phyloP scores from a whole-genome alignment of 2,797 vertebrate genomes.

The Sebastes paucispinis region DNA sequence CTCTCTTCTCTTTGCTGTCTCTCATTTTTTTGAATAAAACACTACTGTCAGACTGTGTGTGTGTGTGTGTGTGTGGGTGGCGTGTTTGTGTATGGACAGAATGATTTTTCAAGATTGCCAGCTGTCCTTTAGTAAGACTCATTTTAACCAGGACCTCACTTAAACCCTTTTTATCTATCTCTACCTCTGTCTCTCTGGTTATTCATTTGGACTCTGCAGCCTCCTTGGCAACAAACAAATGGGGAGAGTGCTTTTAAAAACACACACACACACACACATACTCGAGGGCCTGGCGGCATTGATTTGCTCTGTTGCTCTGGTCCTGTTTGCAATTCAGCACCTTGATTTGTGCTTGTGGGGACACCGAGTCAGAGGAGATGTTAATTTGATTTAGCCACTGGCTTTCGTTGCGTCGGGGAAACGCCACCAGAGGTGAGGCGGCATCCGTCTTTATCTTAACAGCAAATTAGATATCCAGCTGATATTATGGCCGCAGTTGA shows the following conservation, averaged over 20 bases:
- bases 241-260: background rate
- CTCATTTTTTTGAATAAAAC: background rate
- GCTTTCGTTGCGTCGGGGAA: constrained; percentile 36
- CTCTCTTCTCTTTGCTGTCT: background rate
- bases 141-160: constrained; percentile 10
- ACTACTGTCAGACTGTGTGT: background rate
- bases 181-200: background rate
- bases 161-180: constrained; percentile 21
- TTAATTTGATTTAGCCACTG: constrained; percentile 59
- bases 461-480: constrained; percentile 49
- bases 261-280: background rate
- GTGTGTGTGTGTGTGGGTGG: too few species aligned
- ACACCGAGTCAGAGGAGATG: constrained; percentile 55
- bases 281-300: constrained; percentile 16
- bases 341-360: constrained; percentile 59
- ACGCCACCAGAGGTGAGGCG: background rate
- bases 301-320: constrained; percentile 59
- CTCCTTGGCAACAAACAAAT: constrained; percentile 25
- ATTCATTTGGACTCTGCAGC: constrained; percentile 22
- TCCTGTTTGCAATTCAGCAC: constrained; percentile 60
- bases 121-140: background rate
- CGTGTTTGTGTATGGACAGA: background rate
- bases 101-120: constrained; percentile 1
- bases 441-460: constrained; percentile 43
- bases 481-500: constrained; percentile 29